These are phyloP conservation scores for Coboldia fuscipes DNA, from an alignment of 1,140 invertebrate species.

Conservation along the genomic window DNA sequence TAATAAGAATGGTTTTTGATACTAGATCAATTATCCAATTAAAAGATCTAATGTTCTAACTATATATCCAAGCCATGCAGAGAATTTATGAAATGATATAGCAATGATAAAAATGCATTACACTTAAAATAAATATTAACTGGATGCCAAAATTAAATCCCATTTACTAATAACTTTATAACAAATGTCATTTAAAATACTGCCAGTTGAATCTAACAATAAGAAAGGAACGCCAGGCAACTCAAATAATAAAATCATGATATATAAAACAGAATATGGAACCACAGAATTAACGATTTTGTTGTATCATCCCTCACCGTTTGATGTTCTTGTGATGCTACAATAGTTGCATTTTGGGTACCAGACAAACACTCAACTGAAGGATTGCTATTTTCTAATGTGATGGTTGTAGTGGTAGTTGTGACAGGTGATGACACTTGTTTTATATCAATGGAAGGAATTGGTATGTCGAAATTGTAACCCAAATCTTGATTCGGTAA, in stretches of 20 bases:
- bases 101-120: too few species aligned
- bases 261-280: neutral
- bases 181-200: too few species aligned
- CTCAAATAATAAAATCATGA: neutral
- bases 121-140: too few species aligned
- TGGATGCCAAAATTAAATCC: too few species aligned
- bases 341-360: neutral
- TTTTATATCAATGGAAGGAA: constrained; percentile 2
- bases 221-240: too few species aligned
- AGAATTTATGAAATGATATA: too few species aligned
- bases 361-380: neutral
- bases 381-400: constrained; percentile 1
- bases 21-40: too few species aligned
- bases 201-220: too few species aligned
- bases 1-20: too few species aligned
- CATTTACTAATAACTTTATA: too few species aligned
- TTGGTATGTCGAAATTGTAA: constrained; percentile 1
- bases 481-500: constrained; percentile 36
- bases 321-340: neutral
- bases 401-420: neutral
- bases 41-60: too few species aligned
- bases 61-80: too few species aligned
- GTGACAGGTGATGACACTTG: neutral
- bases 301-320: neutral
- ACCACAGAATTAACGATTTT: neutral